Evolutionary conservation across 2,113 vertebrate genomes (phyloP), one percentile per base, ranked within the genome.

Genomic region (Blennius ocellaris): DNA sequence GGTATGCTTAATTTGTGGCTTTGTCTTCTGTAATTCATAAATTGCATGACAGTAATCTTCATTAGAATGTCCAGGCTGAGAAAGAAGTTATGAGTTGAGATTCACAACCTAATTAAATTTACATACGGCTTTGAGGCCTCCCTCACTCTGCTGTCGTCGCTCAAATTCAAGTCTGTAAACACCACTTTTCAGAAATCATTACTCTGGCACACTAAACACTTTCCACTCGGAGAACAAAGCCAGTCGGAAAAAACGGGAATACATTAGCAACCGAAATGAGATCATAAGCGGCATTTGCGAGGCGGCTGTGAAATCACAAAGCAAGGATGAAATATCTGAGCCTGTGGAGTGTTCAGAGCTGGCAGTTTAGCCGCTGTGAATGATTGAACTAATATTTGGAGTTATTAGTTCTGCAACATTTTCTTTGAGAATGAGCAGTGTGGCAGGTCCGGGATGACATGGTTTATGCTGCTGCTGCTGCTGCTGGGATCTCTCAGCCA

Each of bases 371-470:
- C 78, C 40, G 56, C 78, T 78, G 74, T 82, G 76, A 87, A 63
- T 75, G 80, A 92, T 86, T 84, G 80, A 89, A 84, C 86, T 87
- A 88, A 87, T 86, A 88, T 90, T 90, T 84, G 76, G 70, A 84
- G 84, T 90, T 87, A 91, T 88, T 87, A 87, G 88, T 87, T 90
- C 83, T 81, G 89, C 90, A 85, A 85, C 82, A 89, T 90, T 91
- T 89, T 82, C 86, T 68, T 60, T 50, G 74, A 66, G 74, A 77
- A 82, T 70, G 80, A 82, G 70, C 76, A 38, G 76, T 21, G 78
- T 77, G 76, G 76, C 81, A 68, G 69, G 82, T 76, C 76, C 52
- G 15, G 83, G 66, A 89, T 58, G 80, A 80, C 66, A 76, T 71
- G 49, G 61, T 87, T 78, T 72, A 50, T 53, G 58, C 69, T 38